Percentiles rank a stretch among this genome's conserved stretches.
phyloP scores from a whole-genome alignment of 1,140 invertebrate species.

The Proctacanthus coquilletti region DNA sequence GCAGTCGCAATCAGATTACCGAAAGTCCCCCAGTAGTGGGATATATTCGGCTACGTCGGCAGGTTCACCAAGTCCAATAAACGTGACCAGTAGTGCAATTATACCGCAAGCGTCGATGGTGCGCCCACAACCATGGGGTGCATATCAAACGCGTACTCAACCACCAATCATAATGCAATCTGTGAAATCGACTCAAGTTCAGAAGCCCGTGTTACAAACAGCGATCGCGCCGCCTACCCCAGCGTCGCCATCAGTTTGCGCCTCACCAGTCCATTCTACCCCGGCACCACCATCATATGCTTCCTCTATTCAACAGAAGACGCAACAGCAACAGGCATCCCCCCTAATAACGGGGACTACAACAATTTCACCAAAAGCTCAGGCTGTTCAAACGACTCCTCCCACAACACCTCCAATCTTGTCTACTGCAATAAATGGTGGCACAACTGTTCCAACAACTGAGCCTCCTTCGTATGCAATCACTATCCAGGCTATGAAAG shows the following conservation, averaged over 20 bases:
- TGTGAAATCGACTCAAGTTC: conserved; percentile 85
- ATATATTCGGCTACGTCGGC: conserved; percentile 68
- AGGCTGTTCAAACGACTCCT: conserved; percentile 32
- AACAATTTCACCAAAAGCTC: conserved; percentile 10
- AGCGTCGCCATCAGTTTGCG: conserved; percentile 31
- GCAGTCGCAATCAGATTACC: conserved; percentile 56
- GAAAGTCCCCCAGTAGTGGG: conserved; percentile 47
- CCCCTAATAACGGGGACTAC: conserved; percentile 22
- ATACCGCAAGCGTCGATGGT: conserved; percentile 27
- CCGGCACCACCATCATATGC: conserved; percentile 64
- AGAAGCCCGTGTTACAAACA: conserved; percentile 84
- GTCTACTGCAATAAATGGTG: conserved; percentile 16
- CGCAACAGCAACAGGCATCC: conserved; percentile 32
- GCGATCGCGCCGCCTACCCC: conserved; percentile 77
- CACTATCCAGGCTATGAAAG: conserved; percentile 70
- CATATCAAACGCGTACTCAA: conserved; percentile 60
- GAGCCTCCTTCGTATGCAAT: conserved; percentile 84
- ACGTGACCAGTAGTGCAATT: conserved; percentile 43
- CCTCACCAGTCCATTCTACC: conserved; percentile 34
- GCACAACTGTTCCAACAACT: conserved; percentile 52
- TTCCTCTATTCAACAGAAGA: conserved; percentile 60
- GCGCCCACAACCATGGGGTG: conserved; percentile 59
- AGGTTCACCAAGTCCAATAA: conserved; percentile 59
- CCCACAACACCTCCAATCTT: conserved; percentile 38
- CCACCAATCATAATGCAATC: conserved; percentile 92